Evolutionary conservation across 1,140 invertebrate genomes (phyloP).

Genomic region (Musca vetustissima): DNA sequence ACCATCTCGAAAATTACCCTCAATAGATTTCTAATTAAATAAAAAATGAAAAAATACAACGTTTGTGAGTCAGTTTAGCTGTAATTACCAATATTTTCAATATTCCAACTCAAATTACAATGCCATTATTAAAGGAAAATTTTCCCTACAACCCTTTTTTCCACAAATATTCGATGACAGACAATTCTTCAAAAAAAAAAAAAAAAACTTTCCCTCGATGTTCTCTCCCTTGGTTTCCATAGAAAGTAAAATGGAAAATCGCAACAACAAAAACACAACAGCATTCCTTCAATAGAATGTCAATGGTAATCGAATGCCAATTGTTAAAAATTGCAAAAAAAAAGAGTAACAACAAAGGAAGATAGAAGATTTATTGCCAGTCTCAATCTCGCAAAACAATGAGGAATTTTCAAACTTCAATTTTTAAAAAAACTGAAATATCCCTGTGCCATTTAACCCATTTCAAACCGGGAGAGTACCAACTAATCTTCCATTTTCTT

Average conservation of each 20-base stretch:
- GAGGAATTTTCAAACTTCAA: neutral
- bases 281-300: conserved; percentile 12
- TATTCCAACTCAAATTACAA: too few species aligned
- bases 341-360: conserved; percentile 1
- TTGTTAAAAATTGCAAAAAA: neutral
- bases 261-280: neutral
- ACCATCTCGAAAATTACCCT: too few species aligned
- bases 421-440: too few species aligned
- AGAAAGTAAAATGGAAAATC: too few species aligned
- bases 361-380: conserved; percentile 16
- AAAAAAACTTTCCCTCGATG: too few species aligned
- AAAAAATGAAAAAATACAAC: too few species aligned
- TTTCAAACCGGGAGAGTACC: conserved; percentile 14
- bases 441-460: conserved; percentile 9
- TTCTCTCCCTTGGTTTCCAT: too few species aligned
- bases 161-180: neutral
- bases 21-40: too few species aligned
- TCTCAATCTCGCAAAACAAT: neutral
- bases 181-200: neutral
- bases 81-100: too few species aligned
- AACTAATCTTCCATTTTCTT: neutral
- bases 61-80: too few species aligned
- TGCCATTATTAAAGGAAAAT: too few species aligned
- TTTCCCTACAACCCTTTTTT: neutral
- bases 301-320: conserved; percentile 14